Conservation (phyloP, 2,797 vertebrate genomes). For the Sebastes oblongus region DNA sequence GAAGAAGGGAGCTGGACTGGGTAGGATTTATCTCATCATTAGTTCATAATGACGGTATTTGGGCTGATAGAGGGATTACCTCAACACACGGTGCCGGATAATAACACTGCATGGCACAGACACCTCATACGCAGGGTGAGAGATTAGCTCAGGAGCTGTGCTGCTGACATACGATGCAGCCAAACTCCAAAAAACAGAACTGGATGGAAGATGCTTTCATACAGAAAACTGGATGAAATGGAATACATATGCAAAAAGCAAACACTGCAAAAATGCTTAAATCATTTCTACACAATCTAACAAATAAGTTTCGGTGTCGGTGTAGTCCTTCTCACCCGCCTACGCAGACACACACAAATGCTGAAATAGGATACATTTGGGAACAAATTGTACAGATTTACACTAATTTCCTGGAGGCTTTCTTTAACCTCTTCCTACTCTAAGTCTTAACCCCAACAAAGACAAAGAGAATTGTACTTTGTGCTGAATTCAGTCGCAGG, state of each 20-base stretch:
- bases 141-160: conserved; percentile 46
- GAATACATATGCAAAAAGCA: neutral
- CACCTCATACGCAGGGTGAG: conserved; percentile 20
- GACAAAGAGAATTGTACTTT: neutral
- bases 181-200: neutral
- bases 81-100: conserved; percentile 31
- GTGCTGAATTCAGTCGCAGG: neutral
- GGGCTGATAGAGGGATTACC: conserved; percentile 62
- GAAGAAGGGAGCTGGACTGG: conserved; percentile 32
- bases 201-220: neutral
- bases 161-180: conserved; percentile 12
- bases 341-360: neutral
- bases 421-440: conserved; percentile 2
- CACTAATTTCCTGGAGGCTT: neutral
- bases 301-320: neutral
- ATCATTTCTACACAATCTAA: neutral
- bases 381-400: conserved; percentile 1
- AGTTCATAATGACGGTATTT: conserved; percentile 64
- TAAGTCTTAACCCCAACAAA: neutral
- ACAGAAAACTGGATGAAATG: neutral
- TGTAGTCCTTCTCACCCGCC: neutral
- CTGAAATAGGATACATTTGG: neutral
- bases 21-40: conserved; percentile 59
- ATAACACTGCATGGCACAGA: conserved; percentile 28
- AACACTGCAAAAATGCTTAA: neutral